A percentile compares a stretch with the other conserved stretches of the same genome.
phyloP scores from a whole-genome alignment of 2,113 vertebrate species.

The Paramormyrops kingsleyae region DNA sequence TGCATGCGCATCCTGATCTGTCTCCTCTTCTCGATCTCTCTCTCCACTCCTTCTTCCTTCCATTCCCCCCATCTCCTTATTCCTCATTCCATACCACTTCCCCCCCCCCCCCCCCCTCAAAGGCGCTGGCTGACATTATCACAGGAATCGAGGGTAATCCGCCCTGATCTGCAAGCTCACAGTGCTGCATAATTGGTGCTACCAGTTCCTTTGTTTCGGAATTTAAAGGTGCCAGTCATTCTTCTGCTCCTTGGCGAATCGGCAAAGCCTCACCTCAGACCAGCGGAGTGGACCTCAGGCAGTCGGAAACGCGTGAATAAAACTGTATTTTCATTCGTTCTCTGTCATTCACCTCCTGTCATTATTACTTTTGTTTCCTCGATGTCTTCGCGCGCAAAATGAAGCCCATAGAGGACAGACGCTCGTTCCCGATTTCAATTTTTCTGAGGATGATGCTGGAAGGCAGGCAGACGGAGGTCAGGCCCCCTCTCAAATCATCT shows the following conservation, averaged over 20 bases:
- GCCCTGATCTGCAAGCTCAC: constrained; percentile 69
- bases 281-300: constrained; percentile 62
- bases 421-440: constrained; percentile 39
- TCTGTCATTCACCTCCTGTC: background rate
- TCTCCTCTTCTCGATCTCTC: background rate
- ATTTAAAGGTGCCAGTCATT: constrained; percentile 70
- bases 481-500: constrained; percentile 67
- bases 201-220: constrained; percentile 57
- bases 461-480: constrained; percentile 43
- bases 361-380: background rate
- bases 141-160: constrained; percentile 64
- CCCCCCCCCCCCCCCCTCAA: background rate
- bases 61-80: background rate
- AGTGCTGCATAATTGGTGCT: constrained; percentile 66
- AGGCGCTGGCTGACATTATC: constrained; percentile 65
- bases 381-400: background rate
- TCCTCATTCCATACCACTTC: background rate
- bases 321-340: background rate
- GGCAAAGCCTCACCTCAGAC: constrained; percentile 67
- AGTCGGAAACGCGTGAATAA: background rate
- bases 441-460: constrained; percentile 40
- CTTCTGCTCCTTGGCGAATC: constrained; percentile 76
- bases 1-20: background rate
- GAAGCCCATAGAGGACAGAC: constrained; percentile 23
- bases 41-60: background rate